Evolutionary conservation across 92 coral and sea anemone genomes (phyloP).

Genomic region (Porites divaricata): DNA sequence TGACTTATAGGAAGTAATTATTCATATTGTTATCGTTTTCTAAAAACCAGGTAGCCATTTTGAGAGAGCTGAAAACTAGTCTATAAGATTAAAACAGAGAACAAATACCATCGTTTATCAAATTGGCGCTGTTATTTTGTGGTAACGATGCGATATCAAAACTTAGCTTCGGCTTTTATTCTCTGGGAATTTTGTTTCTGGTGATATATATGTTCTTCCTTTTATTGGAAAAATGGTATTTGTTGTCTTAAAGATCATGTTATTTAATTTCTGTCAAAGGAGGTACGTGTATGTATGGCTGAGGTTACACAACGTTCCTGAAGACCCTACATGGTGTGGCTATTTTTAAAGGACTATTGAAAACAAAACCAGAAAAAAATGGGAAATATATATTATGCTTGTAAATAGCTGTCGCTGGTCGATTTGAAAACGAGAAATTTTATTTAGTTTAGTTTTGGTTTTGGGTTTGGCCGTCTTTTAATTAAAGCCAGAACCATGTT

Average conservation of each 20-base stretch:
- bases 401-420: slow-evolving; percentile 34
- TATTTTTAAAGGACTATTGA: slow-evolving; percentile 10
- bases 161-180: not conserved
- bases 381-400: not conserved
- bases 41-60: not conserved
- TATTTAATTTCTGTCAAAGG: not conserved
- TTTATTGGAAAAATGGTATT: not conserved
- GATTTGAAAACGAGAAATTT: slow-evolving; percentile 12
- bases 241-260: not conserved
- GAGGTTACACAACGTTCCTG: not conserved
- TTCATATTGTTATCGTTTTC: not conserved
- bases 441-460: slow-evolving; percentile 2
- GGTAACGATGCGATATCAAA: not conserved
- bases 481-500: not conserved
- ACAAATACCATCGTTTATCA: not conserved
- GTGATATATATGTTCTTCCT: not conserved
- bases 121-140: not conserved
- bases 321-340: not conserved
- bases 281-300: not conserved
- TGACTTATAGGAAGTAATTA: too few relatives aligned
- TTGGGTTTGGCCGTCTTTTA: slow-evolving; percentile 10
- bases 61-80: not conserved
- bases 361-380: not conserved
- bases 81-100: not conserved
- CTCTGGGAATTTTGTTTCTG: not conserved